These are phyloP conservation scores for Pithys albifrons DNA, from an alignment of 2,113 vertebrate genomes.

Conservation along the genomic window DNA sequence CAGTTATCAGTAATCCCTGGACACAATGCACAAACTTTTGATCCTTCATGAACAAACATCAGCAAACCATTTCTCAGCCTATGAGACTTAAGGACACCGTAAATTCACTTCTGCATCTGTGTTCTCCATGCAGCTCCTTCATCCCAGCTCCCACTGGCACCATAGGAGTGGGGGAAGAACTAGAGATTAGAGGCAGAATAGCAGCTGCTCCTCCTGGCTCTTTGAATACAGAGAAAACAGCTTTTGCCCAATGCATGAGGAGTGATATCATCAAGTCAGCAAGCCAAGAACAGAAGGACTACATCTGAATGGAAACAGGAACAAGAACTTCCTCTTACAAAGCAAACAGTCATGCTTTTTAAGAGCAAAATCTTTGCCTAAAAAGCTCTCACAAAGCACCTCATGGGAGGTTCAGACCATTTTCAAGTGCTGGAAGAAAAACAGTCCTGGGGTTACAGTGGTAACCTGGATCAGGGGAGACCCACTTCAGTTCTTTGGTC, in stretches of 20 bases:
- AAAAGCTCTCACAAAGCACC: not conserved
- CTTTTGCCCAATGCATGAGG: conserved; percentile 26
- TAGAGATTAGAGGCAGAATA: not conserved
- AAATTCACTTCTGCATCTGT: not conserved
- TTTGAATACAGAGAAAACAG: conserved; percentile 29
- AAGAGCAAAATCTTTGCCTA: conserved; percentile 12
- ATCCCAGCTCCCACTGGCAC: not conserved
- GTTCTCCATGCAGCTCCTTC: not conserved
- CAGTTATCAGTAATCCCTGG: not conserved
- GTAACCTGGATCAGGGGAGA: conserved; percentile 43
- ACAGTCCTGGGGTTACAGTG: conserved; percentile 20
- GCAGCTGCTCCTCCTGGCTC: conserved; percentile 48
- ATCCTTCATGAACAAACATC: not conserved
- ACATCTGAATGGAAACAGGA: conserved; percentile 53
- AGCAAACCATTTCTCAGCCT: not conserved
- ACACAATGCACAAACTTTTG: not conserved
- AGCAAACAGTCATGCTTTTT: conserved; percentile 35
- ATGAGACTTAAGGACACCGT: not conserved
- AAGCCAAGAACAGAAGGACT: conserved; percentile 49
- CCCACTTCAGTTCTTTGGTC: conserved; percentile 48
- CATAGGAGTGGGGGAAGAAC: not conserved
- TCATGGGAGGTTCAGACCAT: conserved; percentile 15
- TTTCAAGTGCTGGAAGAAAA: conserved; percentile 49
- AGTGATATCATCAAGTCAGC: conserved; percentile 41
- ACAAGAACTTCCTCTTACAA: conserved; percentile 44